phyloP scores from a whole-genome alignment of 2,113 vertebrate genomes.

The Plectropomus leopardus region DNA sequence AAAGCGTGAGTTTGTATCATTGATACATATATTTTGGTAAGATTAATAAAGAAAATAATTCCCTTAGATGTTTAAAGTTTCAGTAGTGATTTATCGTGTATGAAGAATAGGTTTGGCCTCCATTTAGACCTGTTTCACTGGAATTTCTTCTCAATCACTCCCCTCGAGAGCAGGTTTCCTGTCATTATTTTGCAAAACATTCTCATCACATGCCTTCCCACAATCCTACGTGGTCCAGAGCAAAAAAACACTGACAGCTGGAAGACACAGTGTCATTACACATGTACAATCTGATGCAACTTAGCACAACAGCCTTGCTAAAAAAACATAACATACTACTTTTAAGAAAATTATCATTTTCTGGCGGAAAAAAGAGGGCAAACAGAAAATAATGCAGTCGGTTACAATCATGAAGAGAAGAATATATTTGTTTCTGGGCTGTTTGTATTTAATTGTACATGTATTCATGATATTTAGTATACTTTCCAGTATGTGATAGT shows the following conservation, averaged over 20 bases:
- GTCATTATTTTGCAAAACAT: slow-evolving; percentile 51
- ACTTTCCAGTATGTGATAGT: neutral
- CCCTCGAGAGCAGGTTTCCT: slow-evolving; percentile 36
- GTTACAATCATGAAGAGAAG: neutral
- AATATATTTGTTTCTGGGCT: neutral
- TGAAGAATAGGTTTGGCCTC: slow-evolving; percentile 5
- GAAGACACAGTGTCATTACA: neutral
- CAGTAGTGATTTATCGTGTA: neutral
- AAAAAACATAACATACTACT: neutral
- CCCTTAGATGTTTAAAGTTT: slow-evolving; percentile 23
- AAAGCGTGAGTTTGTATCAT: slow-evolving; percentile 70
- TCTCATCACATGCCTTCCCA: slow-evolving; percentile 9
- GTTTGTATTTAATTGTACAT: neutral
- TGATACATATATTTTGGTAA: slow-evolving; percentile 72
- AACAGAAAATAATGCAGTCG: neutral
- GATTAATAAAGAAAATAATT: slow-evolving; percentile 64
- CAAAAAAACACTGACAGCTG: neutral
- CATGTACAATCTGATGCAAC: neutral
- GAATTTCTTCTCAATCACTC: slow-evolving; percentile 25
- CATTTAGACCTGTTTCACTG: neutral
- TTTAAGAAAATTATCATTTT: neutral
- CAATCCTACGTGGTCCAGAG: neutral
- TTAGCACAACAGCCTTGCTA: neutral
- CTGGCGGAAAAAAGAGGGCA: neutral
- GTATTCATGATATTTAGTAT: neutral